Evolutionary conservation across 2,797 vertebrate genomes (phyloP), one percentile per base, ranked within the genome.

Genomic region (Stomatorhinus walkeri): DNA sequence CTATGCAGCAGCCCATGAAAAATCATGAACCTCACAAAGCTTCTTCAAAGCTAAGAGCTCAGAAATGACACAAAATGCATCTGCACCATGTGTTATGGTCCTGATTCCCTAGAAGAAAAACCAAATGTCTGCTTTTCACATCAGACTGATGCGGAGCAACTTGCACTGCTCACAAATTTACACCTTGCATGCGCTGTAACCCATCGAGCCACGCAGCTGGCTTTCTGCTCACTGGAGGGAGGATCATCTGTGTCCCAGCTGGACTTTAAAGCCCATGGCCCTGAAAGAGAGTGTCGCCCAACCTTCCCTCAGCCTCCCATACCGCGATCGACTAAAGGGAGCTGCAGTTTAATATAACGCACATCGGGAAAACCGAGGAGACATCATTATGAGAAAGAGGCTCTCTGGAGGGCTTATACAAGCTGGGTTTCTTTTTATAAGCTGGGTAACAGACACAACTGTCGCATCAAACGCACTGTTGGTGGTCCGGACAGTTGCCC

Each of bases 101-200:
- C 28, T 14, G 12, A 86, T 36, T 54, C 24, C 51, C 85, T 59
- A 5, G 32, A 40, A 87, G 51, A 61, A 14, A 43, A 87, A 59
- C 19, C 52, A 10, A 87, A 59, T 19, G 85, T 43, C 85, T 59
- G 52, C 8, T 87, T 87, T 52, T 59, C 54, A n/a, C 6, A 87
- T 87, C 54, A 59, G 36, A 81, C 85, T 59, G 85, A 56, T 87
- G 46, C n/a, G 83, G 48, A 51, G 46, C 83, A 52, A 87, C 49
- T 36, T n/a, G 51, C 54, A 12, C 51, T 56, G 85, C 85, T 87
- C 54, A 22, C 32, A 85, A 87, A 87, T 87, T 56, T 59, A 59
- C 85, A 87, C 85, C 28, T 87, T 7, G 32, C 32, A 40, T 8
- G 52, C 4, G 52, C 54, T 56, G 51, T n/a, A 40, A 52, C 19